Evolutionary conservation across 2,888 invertebrate species (phyloP).

Genomic region (Agrochola lychnidis): DNA sequence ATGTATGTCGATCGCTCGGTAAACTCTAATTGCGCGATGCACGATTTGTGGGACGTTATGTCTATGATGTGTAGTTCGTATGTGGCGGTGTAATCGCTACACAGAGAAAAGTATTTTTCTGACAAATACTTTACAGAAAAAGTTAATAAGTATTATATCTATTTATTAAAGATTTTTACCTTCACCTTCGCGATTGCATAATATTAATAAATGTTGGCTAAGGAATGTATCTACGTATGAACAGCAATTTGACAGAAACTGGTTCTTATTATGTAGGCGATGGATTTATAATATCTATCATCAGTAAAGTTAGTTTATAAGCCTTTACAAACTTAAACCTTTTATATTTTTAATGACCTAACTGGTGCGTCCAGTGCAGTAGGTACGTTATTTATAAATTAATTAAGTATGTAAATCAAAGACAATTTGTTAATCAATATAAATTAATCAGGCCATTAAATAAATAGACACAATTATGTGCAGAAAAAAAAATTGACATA

Average conservation of each 20-base stretch:
- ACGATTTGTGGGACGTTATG: too few species aligned
- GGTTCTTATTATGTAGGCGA: slow-evolving; percentile 33
- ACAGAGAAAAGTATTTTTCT: too few species aligned
- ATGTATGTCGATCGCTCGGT: too few species aligned
- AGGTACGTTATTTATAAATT: neutral
- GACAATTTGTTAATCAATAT: too few species aligned
- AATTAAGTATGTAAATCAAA: too few species aligned
- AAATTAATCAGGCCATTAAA: too few species aligned
- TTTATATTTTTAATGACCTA: slow-evolving; percentile 5
- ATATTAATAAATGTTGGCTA: slow-evolving; percentile 18
- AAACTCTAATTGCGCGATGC: too few species aligned
- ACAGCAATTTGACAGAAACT: slow-evolving; percentile 13
- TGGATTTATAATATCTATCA: slow-evolving; percentile 9
- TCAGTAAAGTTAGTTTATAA: neutral
- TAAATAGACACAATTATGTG: too few species aligned
- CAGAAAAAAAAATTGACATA: neutral
- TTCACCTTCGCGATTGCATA: slow-evolving; percentile 18
- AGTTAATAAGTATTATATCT: too few species aligned
- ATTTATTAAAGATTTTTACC: neutral
- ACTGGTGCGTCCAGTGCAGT: neutral
- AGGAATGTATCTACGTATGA: slow-evolving; percentile 2
- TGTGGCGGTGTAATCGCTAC: too few species aligned
- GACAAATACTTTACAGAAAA: too few species aligned
- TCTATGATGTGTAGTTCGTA: too few species aligned
- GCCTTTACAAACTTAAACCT: neutral